A percentile compares a stretch with the other conserved stretches of the same genome.
phyloP scores from a whole-genome alignment of 2,113 vertebrate genomes.

The Thalassoma bifasciatum region DNA sequence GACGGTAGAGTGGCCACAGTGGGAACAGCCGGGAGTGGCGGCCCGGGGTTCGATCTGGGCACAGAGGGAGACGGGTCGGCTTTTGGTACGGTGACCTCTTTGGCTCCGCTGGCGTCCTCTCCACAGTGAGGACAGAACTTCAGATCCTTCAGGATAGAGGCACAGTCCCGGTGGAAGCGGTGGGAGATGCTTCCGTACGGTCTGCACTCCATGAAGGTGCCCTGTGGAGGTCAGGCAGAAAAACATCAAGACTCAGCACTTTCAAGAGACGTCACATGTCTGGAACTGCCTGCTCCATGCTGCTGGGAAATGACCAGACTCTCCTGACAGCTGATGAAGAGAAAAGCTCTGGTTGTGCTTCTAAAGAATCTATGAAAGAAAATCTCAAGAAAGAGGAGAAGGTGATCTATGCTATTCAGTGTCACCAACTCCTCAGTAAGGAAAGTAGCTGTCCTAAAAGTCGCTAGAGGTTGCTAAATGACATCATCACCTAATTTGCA shows the following conservation, averaged over 20 bases:
- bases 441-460: too few relatives aligned
- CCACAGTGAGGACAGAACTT: constrained; percentile 97
- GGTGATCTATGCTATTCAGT: too few relatives aligned
- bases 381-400: too few relatives aligned
- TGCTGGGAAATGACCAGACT: too few relatives aligned
- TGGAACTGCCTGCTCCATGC: too few relatives aligned
- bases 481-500: too few relatives aligned
- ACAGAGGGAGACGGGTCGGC: constrained; percentile 85
- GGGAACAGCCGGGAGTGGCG: constrained; percentile 76
- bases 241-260: neutral
- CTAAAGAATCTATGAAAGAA: too few relatives aligned
- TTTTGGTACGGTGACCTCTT: constrained; percentile 89
- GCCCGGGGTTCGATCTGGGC: constrained; percentile 55
- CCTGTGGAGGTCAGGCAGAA: constrained; percentile 76
- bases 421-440: too few relatives aligned
- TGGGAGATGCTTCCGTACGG: constrained; percentile 95
- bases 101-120: constrained; percentile 91
- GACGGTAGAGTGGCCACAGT: constrained; percentile 44
- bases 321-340: too few relatives aligned
- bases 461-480: too few relatives aligned
- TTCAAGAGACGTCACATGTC: too few relatives aligned
- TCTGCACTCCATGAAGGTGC: constrained; percentile 96
- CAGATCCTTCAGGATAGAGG: constrained; percentile 88
- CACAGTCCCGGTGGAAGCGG: constrained; percentile 93
- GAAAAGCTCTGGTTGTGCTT: too few relatives aligned